Conservation (phyloP, 2,113 vertebrate genomes). For the Rhizomys pruinosus region DNA sequence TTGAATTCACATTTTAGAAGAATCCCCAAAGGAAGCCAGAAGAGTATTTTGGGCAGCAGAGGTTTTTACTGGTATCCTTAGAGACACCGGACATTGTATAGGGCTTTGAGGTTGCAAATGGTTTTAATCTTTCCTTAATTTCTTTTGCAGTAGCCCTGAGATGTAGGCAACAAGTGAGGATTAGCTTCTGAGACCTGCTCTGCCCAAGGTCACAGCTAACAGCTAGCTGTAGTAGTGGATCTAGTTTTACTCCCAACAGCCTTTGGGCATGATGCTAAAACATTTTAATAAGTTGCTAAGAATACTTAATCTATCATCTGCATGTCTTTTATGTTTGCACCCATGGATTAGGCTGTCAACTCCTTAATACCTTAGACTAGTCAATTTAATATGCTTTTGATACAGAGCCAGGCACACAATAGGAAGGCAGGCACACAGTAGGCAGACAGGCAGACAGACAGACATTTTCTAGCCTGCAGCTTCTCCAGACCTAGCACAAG, state of each 20-base stretch:
- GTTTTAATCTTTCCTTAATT: conserved; percentile 10
- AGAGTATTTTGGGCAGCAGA: background rate
- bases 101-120: background rate
- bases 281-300: conserved; percentile 17
- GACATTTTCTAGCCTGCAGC: background rate
- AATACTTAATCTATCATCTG: background rate
- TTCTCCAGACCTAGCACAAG: background rate
- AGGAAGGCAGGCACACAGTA: background rate
- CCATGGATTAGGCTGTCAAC: background rate
- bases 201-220: background rate
- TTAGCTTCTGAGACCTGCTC: conserved; percentile 3
- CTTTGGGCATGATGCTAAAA: background rate
- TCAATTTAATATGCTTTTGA: conserved; percentile 10
- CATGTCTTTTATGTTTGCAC: background rate
- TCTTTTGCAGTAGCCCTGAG: background rate
- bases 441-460: background rate
- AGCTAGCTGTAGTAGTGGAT: background rate
- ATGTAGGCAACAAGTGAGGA: background rate
- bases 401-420: background rate
- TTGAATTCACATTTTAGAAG: conserved; percentile 14
- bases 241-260: background rate
- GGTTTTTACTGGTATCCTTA: background rate
- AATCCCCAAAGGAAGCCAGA: background rate
- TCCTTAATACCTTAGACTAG: background rate
- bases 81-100: background rate